Base-by-base conservation (phyloP, 2,113 vertebrate species). In the Toxostoma redivivum region DNA sequence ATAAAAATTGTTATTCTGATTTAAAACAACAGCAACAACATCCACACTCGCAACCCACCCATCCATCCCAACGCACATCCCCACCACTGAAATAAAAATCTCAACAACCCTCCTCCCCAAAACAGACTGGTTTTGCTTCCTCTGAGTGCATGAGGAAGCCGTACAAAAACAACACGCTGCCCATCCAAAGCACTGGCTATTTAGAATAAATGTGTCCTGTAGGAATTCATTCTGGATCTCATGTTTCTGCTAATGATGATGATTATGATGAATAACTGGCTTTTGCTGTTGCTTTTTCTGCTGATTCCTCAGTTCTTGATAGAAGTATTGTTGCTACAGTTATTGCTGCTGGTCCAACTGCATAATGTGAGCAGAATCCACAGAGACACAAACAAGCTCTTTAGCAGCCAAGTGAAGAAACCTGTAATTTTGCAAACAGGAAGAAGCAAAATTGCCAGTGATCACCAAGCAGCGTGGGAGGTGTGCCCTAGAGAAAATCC, bases 181-280 rank as follows among this genome's bases (percentile, higher is more conserved):
- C 78, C 61, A 65, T 85, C 45, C 48, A 87, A 91, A 81, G 57
- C 71, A 60, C 40, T 76, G 93, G 73, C 70, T 79, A 81, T 81
- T 90, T 69, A 81, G 25, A 92, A 85, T 53, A 94, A 87, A 91
- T 48, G 37, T 79, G 91, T 51, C 86, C 73, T 87, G 61, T 22
- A 79, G 89, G 91, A 94, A 91, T 95, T 89, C 9, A 50, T 80
- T 81, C 81, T 73, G 86, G 57, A 79, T 94, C 61, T 79, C 85
- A 42, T n/a, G 27, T 69, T 91, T 95, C 81, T 94, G 89, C 42
- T 95, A 95, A 92, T 90, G 86, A 82, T 1, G 12, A 85, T 91
- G 81, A 95, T 97, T 91, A 95, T 80, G 89, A 94, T 95, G 78
- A 95, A 95, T 94, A 92, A 87, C 89, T 90, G 91, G 58, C 50